Conservation (phyloP, 2,797 vertebrate genomes). For the Picus viridis region DNA sequence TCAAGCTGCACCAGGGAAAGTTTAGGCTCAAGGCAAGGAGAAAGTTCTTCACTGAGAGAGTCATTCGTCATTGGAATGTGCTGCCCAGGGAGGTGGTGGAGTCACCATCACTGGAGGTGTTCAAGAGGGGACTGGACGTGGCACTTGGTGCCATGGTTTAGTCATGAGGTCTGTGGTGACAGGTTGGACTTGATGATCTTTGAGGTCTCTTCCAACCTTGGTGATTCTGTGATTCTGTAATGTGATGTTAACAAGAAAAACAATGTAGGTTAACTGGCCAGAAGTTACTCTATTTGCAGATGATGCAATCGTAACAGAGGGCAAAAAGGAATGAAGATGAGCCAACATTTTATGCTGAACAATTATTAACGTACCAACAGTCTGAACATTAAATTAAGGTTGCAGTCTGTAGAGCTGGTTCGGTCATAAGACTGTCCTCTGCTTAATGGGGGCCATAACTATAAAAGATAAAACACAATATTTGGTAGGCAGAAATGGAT, state of each 20-base stretch:
- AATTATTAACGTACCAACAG: slow-evolving; percentile 7
- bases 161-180: no score
- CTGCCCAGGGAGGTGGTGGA: no score
- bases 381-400: slow-evolving; percentile 52
- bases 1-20: no score
- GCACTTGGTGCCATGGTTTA: no score
- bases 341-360: slow-evolving; percentile 24
- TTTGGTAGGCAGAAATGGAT: slow-evolving; percentile 30
- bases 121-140: no score
- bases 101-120: no score
- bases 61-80: no score
- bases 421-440: slow-evolving; percentile 25
- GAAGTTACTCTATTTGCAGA: neutral
- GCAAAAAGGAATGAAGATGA: neutral
- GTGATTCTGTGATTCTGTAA: no score
- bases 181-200: no score
- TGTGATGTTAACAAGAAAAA: neutral
- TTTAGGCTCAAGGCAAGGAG: no score
- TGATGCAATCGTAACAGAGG: neutral
- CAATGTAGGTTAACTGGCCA: neutral
- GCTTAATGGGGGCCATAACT: slow-evolving; percentile 38
- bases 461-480: slow-evolving; percentile 31
- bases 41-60: no score
- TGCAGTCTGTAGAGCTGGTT: slow-evolving; percentile 11
- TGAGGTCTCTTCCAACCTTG: no score